Base-by-base conservation (phyloP, 2,797 vertebrate genomes). In the Rhinichthys osculus region DNA sequence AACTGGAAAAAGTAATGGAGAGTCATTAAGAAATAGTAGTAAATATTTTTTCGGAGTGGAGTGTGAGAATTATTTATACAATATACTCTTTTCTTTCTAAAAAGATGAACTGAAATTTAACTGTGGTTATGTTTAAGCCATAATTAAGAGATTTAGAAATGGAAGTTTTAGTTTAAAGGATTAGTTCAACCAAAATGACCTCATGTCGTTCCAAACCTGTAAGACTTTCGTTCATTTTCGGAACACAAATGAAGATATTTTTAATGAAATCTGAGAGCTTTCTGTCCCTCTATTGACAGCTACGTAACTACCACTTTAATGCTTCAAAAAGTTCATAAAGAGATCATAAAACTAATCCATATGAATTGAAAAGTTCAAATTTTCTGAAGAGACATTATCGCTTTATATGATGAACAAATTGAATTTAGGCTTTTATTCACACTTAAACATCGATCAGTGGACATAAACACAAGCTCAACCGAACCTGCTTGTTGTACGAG, bases 61-160 rank as follows among this genome's bases (percentile, higher is more conserved):
- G 14, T 6, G 11, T 62, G 62, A 30, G 1, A 30, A 62, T 7
- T 14, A 64, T 7, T 64, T 64, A 16, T 7, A 30, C 27, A 16
- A 27, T 30, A 30, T 13, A 62, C 3, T 30, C 2, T 64, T 8
- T 64, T 16, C 73, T 38, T 35, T 54, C 50, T 57, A 16, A 33
- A 54, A 76, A n/a, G 11, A n/a, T 1, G 1, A 57, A 3, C 3
- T 4, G 2, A 50, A n/a, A 50, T 1, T 0, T 23, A 38, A 13
- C 5, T 38, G 1, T 52, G 9, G 10, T 76, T 10, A 35, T 21
- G 2, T 52, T 30, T 76, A 19, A 76, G 50, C 50, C 11, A 23
- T 52, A 33, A 57, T 38, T 77, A 38, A 57, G 33, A 57, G 33
- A 17, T 78, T 57, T 7, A 9, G 33, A 16, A 17, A 16, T 16